phyloP scores from a whole-genome alignment of 2,888 invertebrate species.

The Shargacucullia verbasci region DNA sequence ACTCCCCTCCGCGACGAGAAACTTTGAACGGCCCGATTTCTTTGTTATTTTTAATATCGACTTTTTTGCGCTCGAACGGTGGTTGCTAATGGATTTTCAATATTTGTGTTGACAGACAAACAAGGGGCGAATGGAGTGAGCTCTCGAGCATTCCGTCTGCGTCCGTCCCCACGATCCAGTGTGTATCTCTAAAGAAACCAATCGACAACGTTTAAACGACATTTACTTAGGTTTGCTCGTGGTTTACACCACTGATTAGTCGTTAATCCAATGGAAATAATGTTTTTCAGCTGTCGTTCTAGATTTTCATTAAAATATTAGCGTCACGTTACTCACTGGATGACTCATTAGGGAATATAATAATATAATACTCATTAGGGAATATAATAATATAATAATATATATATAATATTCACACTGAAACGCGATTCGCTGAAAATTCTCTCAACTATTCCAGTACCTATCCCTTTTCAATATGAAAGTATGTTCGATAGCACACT shows the following conservation, averaged over 20 bases:
- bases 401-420: constrained; percentile 45
- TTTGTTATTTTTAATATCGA: constrained; percentile 85
- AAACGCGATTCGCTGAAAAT: constrained; percentile 24
- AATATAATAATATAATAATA: too few relatives aligned
- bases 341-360: constrained; percentile 33
- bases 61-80: constrained; percentile 79
- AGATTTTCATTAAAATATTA: constrained; percentile 17
- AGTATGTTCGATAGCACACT: constrained; percentile 41
- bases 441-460: constrained; percentile 30
- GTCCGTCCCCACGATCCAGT: constrained; percentile 57
- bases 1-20: constrained; percentile 66
- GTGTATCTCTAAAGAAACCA: constrained; percentile 60
- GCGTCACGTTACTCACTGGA: constrained; percentile 10
- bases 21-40: constrained; percentile 76
- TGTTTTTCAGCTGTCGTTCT: constrained; percentile 6
- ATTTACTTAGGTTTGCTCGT: constrained; percentile 60
- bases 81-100: constrained; percentile 87
- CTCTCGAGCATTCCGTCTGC: constrained; percentile 68
- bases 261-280: constrained; percentile 35
- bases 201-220: constrained; percentile 59
- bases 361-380: constrained; percentile 35
- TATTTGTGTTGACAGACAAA: constrained; percentile 86
- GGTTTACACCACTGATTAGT: constrained; percentile 60
- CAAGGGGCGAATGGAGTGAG: constrained; percentile 79
- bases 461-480: constrained; percentile 36